Base-by-base conservation (phyloP, 1,140 invertebrate species). In the Temnothorax longispinosus region DNA sequence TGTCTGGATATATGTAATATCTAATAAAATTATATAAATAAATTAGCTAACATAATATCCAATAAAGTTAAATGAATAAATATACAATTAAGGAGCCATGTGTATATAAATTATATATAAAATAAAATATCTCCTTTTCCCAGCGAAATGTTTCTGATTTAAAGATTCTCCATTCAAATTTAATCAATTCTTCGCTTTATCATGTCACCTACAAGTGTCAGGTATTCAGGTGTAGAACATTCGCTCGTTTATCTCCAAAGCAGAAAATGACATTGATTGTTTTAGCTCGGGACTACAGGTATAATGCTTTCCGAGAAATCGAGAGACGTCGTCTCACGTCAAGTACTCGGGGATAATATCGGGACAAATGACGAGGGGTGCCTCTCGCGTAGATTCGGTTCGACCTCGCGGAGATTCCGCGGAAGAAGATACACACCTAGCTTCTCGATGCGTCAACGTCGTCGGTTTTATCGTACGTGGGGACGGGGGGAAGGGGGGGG, bases 401-500 rank as follows among this genome's bases (percentile, higher is more conserved):
- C 54, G 50, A 65, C 67, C 47, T 81, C 6, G 15, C 54, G 41
- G 10, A 86, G 82, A 86, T 56, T 32, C 18, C 52, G 35, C 69
- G 60, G 44, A 54, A 69, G 62, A 71, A 69, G 13, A n/a, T 27
- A n/a, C 15, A 13, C 15, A 11, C 32, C 13, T 56, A 15, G 2
- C n/a, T 27, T 54, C 67, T 60, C 58, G 50, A 58, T n/a, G 41
- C 58, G 64, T 64, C 56, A 81, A 87, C 65, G 38, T 80, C 69
- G 86, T 84, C 90, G 87, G 75, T 92, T 89, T 90, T 88, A 80
- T 86, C 88, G 44, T 32, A 86, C 85, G 88, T 67, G 76, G 75
- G 27, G 1, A 27, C 27, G 27, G 27, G 27, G 1, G 27, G 1
- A 27, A 1, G 27, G 27, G 27, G 27, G 27, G 27, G 27, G 27